phyloP scores from a whole-genome alignment of 2,113 vertebrate species.

The Galbula dea region DNA sequence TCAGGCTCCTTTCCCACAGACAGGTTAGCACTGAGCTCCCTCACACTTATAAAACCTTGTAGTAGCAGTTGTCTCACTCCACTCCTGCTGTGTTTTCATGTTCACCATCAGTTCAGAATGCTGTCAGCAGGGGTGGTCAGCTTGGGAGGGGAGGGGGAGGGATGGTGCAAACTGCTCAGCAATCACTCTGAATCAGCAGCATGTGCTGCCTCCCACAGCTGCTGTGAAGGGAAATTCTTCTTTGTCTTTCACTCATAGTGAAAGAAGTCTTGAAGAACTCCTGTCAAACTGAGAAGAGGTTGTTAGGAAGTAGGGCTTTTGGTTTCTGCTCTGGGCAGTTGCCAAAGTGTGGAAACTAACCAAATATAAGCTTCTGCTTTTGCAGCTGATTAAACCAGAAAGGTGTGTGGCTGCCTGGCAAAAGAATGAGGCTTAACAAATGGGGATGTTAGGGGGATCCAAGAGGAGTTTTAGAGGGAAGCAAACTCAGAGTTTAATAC shows the following conservation, averaged over 20 bases:
- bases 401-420: not conserved
- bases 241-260: not conserved
- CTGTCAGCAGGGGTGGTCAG: not conserved
- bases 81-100: not conserved
- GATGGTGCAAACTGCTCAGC: not conserved
- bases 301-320: not conserved
- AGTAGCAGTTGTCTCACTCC: not conserved
- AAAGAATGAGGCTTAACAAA: not conserved
- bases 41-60: not conserved
- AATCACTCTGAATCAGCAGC: not conserved
- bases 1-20: conserved; percentile 78
- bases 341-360: not conserved
- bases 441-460: not conserved
- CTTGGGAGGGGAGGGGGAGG: not conserved
- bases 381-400: not conserved
- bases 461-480: not conserved
- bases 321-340: not conserved
- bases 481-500: not conserved
- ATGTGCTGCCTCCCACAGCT: not conserved
- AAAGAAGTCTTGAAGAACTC: not conserved
- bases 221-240: not conserved
- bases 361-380: not conserved
- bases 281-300: not conserved
- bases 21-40: conserved; percentile 69
- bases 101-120: not conserved